Evolutionary conservation across 2,888 invertebrate species (phyloP).

Genomic region (Mactromeris polynyma): DNA sequence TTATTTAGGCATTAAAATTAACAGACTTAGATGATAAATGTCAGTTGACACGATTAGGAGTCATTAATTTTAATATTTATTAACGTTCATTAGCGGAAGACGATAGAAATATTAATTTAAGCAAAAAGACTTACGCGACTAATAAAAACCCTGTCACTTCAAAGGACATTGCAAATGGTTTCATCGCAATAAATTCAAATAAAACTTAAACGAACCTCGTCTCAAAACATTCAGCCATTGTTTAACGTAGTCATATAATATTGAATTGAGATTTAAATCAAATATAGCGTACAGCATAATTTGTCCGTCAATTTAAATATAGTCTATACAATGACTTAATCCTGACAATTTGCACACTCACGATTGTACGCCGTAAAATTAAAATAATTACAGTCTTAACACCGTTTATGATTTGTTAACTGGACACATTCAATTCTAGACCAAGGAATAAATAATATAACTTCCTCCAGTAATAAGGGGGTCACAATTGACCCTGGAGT

Average conservation of each 20-base stretch:
- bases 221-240: background rate
- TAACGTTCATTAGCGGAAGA: conserved; percentile 14
- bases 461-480: no score
- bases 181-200: conserved; percentile 33
- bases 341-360: no score
- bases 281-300: background rate
- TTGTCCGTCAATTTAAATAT: background rate
- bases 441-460: no score
- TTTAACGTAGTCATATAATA: background rate
- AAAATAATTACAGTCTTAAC: no score
- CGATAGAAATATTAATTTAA: conserved; percentile 47
- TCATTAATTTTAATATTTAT: conserved; percentile 46
- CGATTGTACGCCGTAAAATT: no score
- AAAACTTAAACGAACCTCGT: background rate
- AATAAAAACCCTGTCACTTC: conserved; percentile 55
- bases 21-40: conserved; percentile 58
- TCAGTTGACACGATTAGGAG: conserved; percentile 44
- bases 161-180: conserved; percentile 44
- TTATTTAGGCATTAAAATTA: conserved; percentile 50
- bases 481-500: no score
- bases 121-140: conserved; percentile 30
- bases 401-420: no score
- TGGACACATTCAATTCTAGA: no score
- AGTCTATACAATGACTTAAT: no score
- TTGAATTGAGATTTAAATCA: background rate